Evolutionary conservation across 2,113 vertebrate genomes (phyloP).

Genomic region (Lota lota): DNA sequence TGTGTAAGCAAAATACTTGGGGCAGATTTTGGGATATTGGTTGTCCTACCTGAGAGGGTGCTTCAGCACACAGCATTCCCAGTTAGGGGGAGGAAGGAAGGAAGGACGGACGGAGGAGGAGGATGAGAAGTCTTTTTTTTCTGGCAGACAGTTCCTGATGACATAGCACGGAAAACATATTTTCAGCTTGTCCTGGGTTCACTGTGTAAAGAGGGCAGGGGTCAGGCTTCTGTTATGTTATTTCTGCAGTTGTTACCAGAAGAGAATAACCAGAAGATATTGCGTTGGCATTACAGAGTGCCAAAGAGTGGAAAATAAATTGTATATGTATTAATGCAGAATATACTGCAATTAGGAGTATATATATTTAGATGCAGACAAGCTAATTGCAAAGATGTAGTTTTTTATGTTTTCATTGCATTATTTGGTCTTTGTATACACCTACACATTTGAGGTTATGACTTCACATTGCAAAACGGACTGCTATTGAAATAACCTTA

Average conservation of each 20-base stretch:
- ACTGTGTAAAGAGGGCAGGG: conserved; percentile 36
- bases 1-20: too few species aligned
- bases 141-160: too few species aligned
- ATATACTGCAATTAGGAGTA: conserved; percentile 62
- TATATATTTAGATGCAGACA: conserved; percentile 70
- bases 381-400: conserved; percentile 63
- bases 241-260: conserved; percentile 22
- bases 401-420: conserved; percentile 52
- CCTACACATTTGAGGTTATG: conserved; percentile 50
- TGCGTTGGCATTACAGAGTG: conserved; percentile 55
- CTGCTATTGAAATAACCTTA: conserved; percentile 52
- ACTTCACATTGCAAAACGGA: conserved; percentile 39
- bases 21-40: too few species aligned
- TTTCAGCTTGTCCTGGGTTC: conserved; percentile 14
- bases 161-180: conserved; percentile 14
- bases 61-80: too few species aligned
- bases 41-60: too few species aligned
- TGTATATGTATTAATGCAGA: conserved; percentile 60
- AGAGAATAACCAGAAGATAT: too few species aligned
- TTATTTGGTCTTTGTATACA: conserved; percentile 56
- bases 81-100: too few species aligned
- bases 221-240: conserved; percentile 24
- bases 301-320: conserved; percentile 57
- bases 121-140: neutral
- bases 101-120: neutral